Percentiles rank a stretch among this genome's conserved stretches.
phyloP scores from a whole-genome alignment of 2,888 invertebrate species.

The Apodemia zela region DNA sequence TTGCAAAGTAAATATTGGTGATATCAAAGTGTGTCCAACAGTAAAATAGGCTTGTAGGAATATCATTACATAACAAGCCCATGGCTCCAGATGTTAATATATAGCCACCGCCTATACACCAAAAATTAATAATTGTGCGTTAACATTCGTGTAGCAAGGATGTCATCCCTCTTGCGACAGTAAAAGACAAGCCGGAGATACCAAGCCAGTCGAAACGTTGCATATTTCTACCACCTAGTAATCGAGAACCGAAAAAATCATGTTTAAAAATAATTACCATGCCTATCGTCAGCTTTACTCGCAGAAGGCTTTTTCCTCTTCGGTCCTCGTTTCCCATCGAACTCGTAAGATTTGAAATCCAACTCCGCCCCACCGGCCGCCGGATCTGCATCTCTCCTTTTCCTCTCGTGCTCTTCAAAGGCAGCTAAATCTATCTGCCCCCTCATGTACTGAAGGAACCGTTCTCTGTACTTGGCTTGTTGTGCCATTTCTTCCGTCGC shows the following conservation, averaged over 20 bases:
- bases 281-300: slow-evolving; percentile 58
- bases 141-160: too few species aligned
- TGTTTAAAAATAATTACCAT: slow-evolving; percentile 46
- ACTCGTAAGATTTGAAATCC: slow-evolving; percentile 81
- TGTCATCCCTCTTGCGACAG: too few species aligned
- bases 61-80: too few species aligned
- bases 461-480: slow-evolving; percentile 54
- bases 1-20: too few species aligned
- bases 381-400: slow-evolving; percentile 60
- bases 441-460: slow-evolving; percentile 61
- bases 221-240: too few species aligned
- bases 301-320: slow-evolving; percentile 65
- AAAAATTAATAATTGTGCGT: too few species aligned
- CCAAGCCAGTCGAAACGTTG: too few species aligned
- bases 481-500: slow-evolving; percentile 54
- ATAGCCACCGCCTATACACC: too few species aligned
- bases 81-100: too few species aligned
- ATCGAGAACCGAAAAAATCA: neutral
- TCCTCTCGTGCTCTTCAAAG: slow-evolving; percentile 57
- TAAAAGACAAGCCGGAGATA: too few species aligned
- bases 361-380: slow-evolving; percentile 61
- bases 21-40: too few species aligned
- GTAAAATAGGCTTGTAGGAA: too few species aligned
- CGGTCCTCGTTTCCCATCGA: slow-evolving; percentile 71
- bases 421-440: slow-evolving; percentile 54